Evolutionary conservation across 2,888 invertebrate genomes (phyloP).

Genomic region (Pachycephus smyrnensis): DNA sequence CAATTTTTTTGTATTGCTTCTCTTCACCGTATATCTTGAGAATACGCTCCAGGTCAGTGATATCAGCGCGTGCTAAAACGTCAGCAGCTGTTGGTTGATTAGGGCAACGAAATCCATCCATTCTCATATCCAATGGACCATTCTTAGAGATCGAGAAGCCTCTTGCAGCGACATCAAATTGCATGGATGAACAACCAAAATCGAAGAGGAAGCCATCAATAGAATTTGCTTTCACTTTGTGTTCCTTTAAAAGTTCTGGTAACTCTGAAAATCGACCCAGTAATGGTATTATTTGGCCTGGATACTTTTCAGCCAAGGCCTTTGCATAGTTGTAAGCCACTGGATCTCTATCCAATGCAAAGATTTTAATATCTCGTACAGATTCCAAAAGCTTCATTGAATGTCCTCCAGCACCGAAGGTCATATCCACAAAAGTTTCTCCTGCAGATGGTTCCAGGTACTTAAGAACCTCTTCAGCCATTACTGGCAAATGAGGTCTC

Average conservation of each 20-base stretch:
- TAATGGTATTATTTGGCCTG: slow-evolving; percentile 81
- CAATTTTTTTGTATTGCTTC: slow-evolving; percentile 86
- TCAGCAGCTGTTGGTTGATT: slow-evolving; percentile 87
- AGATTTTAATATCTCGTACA: slow-evolving; percentile 75
- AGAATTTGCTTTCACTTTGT: slow-evolving; percentile 73
- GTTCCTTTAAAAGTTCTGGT: slow-evolving; percentile 73
- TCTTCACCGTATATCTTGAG: slow-evolving; percentile 95
- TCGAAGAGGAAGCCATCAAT: slow-evolving; percentile 93
- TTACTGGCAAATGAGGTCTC: slow-evolving; percentile 79
- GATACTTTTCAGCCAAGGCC: slow-evolving; percentile 75
- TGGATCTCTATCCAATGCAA: slow-evolving; percentile 91
- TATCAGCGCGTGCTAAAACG: slow-evolving; percentile 83
- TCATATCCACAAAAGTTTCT: slow-evolving; percentile 89
- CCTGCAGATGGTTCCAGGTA: slow-evolving; percentile 75
- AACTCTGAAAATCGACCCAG: slow-evolving; percentile 91
- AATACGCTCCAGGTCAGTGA: slow-evolving; percentile 83
- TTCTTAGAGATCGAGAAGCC: slow-evolving; percentile 89
- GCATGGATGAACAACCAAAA: slow-evolving; percentile 96
- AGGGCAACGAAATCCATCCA: slow-evolving; percentile 83
- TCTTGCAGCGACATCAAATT: slow-evolving; percentile 83
- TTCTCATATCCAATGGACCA: slow-evolving; percentile 95
- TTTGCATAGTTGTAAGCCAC: slow-evolving; percentile 78
- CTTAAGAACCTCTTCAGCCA: slow-evolving; percentile 78
- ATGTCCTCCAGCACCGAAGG: slow-evolving; percentile 96
- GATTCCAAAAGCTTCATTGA: slow-evolving; percentile 78